These are phyloP conservation scores for Aphis craccivora DNA, from an alignment of 1,140 invertebrate species.

Conservation along the genomic window DNA sequence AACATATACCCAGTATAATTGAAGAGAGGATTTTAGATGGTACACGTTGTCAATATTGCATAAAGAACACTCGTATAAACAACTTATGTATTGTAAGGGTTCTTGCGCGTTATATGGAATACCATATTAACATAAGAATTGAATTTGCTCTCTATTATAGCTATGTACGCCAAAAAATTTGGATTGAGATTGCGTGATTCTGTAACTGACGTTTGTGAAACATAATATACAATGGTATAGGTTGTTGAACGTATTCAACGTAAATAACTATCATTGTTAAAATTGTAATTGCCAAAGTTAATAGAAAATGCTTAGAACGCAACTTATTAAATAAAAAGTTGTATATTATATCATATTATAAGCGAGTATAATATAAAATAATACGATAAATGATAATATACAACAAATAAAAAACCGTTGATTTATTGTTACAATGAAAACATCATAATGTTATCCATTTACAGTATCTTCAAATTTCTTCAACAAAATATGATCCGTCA, in stretches of 20 bases:
- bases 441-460: background rate
- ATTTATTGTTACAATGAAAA: background rate
- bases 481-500: background rate
- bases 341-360: background rate
- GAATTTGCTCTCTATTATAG: background rate
- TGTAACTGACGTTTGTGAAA: conserved; percentile 20
- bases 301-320: background rate
- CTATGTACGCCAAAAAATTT: background rate
- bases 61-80: conserved; percentile 22
- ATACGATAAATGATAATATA: too few relatives aligned
- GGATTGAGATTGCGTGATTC: background rate
- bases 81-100: conserved; percentile 25
- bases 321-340: background rate
- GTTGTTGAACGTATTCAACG: background rate
- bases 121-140: conserved; percentile 35
- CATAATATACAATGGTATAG: background rate
- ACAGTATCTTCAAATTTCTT: background rate
- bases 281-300: background rate
- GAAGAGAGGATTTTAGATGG: background rate
- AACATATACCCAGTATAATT: background rate
- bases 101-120: background rate
- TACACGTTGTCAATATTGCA: background rate
- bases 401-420: background rate
- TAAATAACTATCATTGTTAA: background rate
- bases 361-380: background rate